Base-by-base conservation (phyloP, 2,113 vertebrate species). In the Orycteropus afer region DNA sequence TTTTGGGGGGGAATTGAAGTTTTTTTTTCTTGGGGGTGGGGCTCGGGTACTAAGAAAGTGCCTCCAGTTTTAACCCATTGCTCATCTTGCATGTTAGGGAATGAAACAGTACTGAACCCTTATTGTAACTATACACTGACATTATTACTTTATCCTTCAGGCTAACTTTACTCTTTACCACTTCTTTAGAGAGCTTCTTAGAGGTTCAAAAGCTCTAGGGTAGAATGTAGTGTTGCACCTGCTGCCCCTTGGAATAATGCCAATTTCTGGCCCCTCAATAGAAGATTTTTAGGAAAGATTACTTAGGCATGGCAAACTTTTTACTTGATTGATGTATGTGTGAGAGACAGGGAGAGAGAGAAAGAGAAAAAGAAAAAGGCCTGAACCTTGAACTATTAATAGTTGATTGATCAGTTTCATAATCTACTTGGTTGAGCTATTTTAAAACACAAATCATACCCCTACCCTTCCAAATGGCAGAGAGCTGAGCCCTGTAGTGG, bases 331-430 rank as follows among this genome's bases (percentile, higher is more conserved):
- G 27, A 32, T 79, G 34, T 80, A 14, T 90, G 71, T 93, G 45
- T 25, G 25, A 47, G 20, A 37, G 40, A 53, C 11, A 71, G 55
- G 23, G 45, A 37, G 34, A 57, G 45, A 86, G 15, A 94, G 32
- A 71, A 12, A 61, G 23, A 34, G 7, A 13, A 12, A 73, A 2
- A 32, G 11, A 20, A 12, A 14, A 74, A 74, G 53, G 1, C 0
- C 25, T 71, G 55, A 91, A 80, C 12, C 53, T 80, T 81, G 69
- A 57, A 37, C 93, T 97, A 63, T 88, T 94, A 90, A 77, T 93
- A 95, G 78, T 57, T 90, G 84, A 84, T 81, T 40, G 85, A 92
- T 84, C 47, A 90, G 80, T 94, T 95, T 97, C 25, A 79, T 86
- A 78, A 89, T 95, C 67, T 91, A 65, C 81, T 93, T 92, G n/a